Conservation (phyloP, 2,797 vertebrate genomes). For the Chloroceryle amazona region DNA sequence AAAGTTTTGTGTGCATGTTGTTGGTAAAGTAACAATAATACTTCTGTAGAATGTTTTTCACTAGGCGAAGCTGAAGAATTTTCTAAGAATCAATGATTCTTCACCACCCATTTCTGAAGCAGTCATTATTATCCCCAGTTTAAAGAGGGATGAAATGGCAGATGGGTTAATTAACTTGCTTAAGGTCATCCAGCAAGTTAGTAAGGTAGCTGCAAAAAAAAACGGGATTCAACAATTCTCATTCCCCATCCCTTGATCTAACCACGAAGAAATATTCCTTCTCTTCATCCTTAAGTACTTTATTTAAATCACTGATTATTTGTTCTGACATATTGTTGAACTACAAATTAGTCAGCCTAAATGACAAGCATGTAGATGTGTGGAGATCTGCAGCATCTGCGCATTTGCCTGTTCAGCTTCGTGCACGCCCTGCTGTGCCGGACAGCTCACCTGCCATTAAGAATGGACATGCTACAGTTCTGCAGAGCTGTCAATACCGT, state of each 20-base stretch:
- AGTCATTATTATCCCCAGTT: conserved; percentile 9
- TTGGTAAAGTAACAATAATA: neutral
- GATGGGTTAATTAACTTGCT: conserved; percentile 52
- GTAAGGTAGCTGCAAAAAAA: neutral
- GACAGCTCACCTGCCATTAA: neutral
- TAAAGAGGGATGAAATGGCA: conserved; percentile 55
- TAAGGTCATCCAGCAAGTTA: conserved; percentile 7
- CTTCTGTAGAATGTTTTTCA: neutral
- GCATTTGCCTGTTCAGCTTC: neutral
- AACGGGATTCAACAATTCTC: neutral
- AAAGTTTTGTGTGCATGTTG: neutral
- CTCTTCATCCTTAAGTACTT: neutral
- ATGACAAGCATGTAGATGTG: neutral
- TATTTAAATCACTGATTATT: neutral
- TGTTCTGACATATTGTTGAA: neutral
- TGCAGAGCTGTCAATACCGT: neutral
- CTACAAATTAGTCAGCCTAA: neutral
- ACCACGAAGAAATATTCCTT: neutral
- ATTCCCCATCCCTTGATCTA: neutral
- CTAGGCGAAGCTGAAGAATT: neutral
- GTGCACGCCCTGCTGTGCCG: neutral
- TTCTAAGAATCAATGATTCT: conserved; percentile 14
- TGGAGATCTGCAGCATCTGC: neutral
- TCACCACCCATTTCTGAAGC: conserved; percentile 27
- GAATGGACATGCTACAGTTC: neutral